A percentile compares a stretch with the other conserved stretches of the same genome.
These are phyloP conservation scores for Catharus ustulatus DNA, from an alignment of 2,797 vertebrate species.

Conservation along the genomic window DNA sequence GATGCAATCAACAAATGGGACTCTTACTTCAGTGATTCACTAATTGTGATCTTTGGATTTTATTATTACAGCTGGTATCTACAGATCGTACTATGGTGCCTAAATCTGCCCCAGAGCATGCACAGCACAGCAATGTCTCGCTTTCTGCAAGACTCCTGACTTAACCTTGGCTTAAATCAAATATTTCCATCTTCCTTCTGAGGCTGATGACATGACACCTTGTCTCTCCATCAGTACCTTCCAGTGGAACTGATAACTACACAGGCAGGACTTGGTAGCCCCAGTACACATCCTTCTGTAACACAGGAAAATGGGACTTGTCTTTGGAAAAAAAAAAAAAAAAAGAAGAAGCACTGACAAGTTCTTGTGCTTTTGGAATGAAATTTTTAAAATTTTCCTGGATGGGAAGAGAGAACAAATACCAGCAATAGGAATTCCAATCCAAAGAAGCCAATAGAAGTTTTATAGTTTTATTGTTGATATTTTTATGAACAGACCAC, in stretches of 20 bases:
- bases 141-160: background rate
- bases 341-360: background rate
- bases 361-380: background rate
- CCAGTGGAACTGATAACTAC: background rate
- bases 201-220: background rate
- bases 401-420: background rate
- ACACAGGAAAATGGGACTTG: background rate
- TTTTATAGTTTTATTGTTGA: background rate
- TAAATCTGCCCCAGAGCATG: background rate
- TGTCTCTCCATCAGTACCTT: background rate
- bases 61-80: background rate
- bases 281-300: background rate
- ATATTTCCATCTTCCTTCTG: background rate
- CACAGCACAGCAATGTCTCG: background rate
- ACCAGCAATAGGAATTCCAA: background rate
- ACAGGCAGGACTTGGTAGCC: background rate
- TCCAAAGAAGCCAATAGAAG: background rate
- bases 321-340: background rate
- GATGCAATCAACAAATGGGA: background rate
- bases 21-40: background rate
- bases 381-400: constrained; percentile 36
- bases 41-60: background rate
- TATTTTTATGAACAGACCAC: background rate
- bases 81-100: background rate
- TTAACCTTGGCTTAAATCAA: background rate